These are phyloP conservation scores for Benitochromis conjunctus DNA, from an alignment of 2,113 vertebrate species.

Conservation along the genomic window DNA sequence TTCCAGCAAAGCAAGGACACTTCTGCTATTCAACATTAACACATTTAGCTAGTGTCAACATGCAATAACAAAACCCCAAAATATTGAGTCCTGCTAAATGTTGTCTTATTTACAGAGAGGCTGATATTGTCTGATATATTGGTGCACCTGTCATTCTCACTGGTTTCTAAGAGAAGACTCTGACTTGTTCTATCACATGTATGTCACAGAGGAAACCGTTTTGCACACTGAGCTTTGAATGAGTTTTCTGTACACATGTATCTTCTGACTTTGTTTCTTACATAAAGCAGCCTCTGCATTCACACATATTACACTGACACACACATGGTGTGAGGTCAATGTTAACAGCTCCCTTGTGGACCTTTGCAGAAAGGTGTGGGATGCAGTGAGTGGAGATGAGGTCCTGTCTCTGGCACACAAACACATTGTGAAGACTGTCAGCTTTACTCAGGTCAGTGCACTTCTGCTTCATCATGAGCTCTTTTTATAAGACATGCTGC, in stretches of 20 bases:
- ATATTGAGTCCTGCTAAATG: not conserved
- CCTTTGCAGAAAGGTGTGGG: conserved; percentile 92
- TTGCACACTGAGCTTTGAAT: not conserved
- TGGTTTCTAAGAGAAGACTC: not conserved
- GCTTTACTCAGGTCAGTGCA: conserved; percentile 87
- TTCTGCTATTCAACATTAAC: not conserved
- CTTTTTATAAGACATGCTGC: not conserved
- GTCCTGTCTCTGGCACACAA: conserved; percentile 94
- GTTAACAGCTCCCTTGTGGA: not conserved
- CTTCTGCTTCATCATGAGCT: not conserved
- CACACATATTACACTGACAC: not conserved
- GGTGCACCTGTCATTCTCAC: rapidly evolving
- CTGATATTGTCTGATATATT: not conserved
- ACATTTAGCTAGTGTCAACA: not conserved
- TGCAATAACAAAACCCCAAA: not conserved
- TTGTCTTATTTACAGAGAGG: not conserved
- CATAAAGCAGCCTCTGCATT: not conserved
- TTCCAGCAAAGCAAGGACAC: not conserved
- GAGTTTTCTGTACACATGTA: not conserved
- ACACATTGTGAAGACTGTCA: conserved; percentile 96
- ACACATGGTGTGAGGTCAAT: not conserved
- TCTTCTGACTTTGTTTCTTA: not conserved
- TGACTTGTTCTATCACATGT: not conserved
- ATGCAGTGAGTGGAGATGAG: conserved; percentile 94
- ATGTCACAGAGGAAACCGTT: not conserved